Base-by-base conservation (phyloP, 1,140 invertebrate species). In the Eurosta solidaginis region DNA sequence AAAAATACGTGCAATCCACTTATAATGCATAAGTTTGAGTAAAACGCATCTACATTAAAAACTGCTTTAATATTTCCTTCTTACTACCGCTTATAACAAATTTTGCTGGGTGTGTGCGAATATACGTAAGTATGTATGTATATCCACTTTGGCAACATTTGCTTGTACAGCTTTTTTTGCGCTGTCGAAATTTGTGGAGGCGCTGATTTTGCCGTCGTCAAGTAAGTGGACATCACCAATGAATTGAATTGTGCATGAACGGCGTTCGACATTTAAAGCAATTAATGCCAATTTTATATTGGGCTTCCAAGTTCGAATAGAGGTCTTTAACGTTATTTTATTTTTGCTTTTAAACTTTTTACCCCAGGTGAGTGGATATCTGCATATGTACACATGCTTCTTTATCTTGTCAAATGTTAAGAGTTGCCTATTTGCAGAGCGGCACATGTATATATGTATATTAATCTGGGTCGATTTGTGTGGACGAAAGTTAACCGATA, bases 211-310 rank as follows among this genome's bases (percentile, higher is more conserved):
- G 36, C 59, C 59, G 29, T 40, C 59, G 59, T 20, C 59, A 68
- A 68, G 33, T 68, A 68, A 40, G 33, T 68, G 59, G 59, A 68
- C 59, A 68, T 68, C 33, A 40, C 12, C 59, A 68, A 63, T 36
- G 29, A 63, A 63, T n/a, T n/a, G n/a, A n/a, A n/a, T 9, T 68
- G 33, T 14, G 27, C 59, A 68, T 68, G 33, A 68, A 68, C 33
- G 40, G 59, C 59, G 17, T n/a, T 40, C 59, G 59, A 68, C 59
- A 68, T 68, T 68, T 68, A 68, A 68, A 68, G 59, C 59, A 68
- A 68, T 68, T 68, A 68, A 68, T 68, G 59, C 59, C 59, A 68
- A 68, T 68, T 68, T 68, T 68, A 36, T 36, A 68, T 68, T 68
- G 20, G 59, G 1, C n/a, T 68, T 68, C 59, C 7, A 27, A 20